Evolutionary conservation across 1,140 invertebrate species (phyloP).

Genomic region (Notospermus geniculatus): DNA sequence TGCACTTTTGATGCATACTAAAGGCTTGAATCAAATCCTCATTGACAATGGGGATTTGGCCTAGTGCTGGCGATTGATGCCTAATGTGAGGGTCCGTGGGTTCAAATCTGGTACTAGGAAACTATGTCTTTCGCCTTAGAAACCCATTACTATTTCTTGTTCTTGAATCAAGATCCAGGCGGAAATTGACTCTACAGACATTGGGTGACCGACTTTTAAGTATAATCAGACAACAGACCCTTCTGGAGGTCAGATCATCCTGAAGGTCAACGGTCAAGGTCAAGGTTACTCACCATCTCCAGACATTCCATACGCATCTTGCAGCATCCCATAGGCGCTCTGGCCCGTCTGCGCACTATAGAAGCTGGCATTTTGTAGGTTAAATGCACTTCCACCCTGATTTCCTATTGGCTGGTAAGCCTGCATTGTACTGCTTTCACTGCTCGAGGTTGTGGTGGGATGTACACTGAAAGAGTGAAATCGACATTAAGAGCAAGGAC

Average conservation of each 20-base stretch:
- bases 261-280: background rate
- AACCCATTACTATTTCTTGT: too few species aligned
- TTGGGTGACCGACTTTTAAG: background rate
- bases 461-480: background rate
- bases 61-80: too few species aligned
- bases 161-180: background rate
- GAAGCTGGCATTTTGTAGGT: conserved; percentile 21
- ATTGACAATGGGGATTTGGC: too few species aligned
- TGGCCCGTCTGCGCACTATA: conserved; percentile 26
- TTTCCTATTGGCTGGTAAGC: conserved; percentile 28
- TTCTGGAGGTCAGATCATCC: background rate
- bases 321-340: conserved; percentile 28
- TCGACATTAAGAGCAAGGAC: too few species aligned
- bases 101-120: too few species aligned
- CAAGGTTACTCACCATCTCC: conserved; percentile 7
- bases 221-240: background rate
- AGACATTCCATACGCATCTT: conserved; percentile 25
- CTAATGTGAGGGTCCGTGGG: too few species aligned
- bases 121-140: too few species aligned
- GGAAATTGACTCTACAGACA: too few species aligned
- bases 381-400: conserved; percentile 4
- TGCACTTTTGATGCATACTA: background rate
- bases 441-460: background rate
- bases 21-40: too few species aligned
- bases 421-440: conserved; percentile 23